A percentile compares a stretch with the other conserved stretches of the same genome.
Conservation (phyloP, 1,140 invertebrate genomes). For the Cydia amplana region DNA sequence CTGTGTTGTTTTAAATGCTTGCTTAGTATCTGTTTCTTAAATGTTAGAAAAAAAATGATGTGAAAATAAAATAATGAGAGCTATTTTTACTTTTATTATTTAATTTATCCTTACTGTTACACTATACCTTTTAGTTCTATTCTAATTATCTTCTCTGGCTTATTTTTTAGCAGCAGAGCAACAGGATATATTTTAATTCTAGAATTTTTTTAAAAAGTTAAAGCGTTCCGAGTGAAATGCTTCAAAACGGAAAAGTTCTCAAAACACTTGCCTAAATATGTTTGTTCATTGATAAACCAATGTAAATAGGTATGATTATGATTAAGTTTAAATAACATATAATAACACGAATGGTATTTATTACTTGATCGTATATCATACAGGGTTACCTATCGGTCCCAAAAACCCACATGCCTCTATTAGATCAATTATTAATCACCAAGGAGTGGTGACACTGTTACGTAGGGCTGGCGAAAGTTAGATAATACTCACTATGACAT, state of each 20-base stretch:
- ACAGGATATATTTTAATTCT: too few species aligned
- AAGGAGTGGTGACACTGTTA: constrained; percentile 22
- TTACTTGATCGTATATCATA: constrained; percentile 12
- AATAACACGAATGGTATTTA: not conserved
- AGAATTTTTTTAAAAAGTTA: too few species aligned
- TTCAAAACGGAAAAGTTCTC: not conserved
- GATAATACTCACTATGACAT: not conserved
- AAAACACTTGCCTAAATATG: not conserved
- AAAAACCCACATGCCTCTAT: constrained; percentile 18
- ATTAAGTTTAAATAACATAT: not conserved
- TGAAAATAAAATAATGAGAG: constrained; percentile 8
- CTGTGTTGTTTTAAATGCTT: constrained; percentile 44
- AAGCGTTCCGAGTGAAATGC: too few species aligned
- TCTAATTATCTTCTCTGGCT: not conserved
- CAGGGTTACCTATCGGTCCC: constrained; percentile 13
- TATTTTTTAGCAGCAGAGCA: too few species aligned
- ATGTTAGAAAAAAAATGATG: not conserved
- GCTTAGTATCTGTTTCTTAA: not conserved
- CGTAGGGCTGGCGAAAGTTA: constrained; percentile 15
- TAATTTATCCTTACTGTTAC: not conserved
- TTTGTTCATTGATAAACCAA: not conserved
- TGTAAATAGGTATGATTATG: not conserved
- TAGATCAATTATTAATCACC: constrained; percentile 25
- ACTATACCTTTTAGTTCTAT: not conserved
- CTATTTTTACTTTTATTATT: not conserved